A percentile compares a stretch with the other conserved stretches of the same genome.
phyloP scores from a whole-genome alignment of 1,140 invertebrate species.

The Nylanderia fulva region DNA sequence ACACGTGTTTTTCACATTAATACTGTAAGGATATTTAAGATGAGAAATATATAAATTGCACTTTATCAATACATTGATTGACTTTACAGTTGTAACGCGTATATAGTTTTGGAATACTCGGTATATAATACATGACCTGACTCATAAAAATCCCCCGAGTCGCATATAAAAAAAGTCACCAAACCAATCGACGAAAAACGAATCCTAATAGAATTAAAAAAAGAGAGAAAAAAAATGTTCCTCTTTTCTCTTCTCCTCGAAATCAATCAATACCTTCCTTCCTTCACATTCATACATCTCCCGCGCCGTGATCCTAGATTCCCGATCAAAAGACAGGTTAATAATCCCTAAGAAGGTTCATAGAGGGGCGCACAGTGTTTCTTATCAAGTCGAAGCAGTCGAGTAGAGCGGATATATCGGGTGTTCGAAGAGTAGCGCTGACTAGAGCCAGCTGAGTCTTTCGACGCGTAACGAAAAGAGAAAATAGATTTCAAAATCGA shows the following conservation, averaged over 20 bases:
- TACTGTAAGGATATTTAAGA: neutral
- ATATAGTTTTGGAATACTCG: slow-evolving; percentile 24
- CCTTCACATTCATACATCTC: slow-evolving; percentile 14
- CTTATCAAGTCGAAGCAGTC: slow-evolving; percentile 40
- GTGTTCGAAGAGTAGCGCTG: slow-evolving; percentile 52
- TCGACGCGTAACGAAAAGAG: slow-evolving; percentile 6
- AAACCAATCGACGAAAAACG: slow-evolving; percentile 8
- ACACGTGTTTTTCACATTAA: neutral
- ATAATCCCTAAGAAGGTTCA: slow-evolving; percentile 53
- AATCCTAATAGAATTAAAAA: slow-evolving; percentile 25
- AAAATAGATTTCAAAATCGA: slow-evolving; percentile 39
- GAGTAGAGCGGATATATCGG: slow-evolving; percentile 47
- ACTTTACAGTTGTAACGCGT: neutral
- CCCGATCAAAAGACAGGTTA: slow-evolving; percentile 29
- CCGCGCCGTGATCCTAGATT: slow-evolving; percentile 25
- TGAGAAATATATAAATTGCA: neutral
- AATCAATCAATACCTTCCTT: slow-evolving; percentile 18
- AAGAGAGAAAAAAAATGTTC: neutral
- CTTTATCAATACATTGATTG: neutral
- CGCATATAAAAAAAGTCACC: slow-evolving; percentile 40
- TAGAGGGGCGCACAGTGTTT: slow-evolving; percentile 67
- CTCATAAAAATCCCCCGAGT: slow-evolving; percentile 14
- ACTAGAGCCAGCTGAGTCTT: slow-evolving; percentile 54
- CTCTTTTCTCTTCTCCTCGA: slow-evolving; percentile 6
- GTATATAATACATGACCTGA: slow-evolving; percentile 1